These are phyloP conservation scores for Coleophora deauratella DNA, from an alignment of 2,888 invertebrate genomes.

Conservation along the genomic window DNA sequence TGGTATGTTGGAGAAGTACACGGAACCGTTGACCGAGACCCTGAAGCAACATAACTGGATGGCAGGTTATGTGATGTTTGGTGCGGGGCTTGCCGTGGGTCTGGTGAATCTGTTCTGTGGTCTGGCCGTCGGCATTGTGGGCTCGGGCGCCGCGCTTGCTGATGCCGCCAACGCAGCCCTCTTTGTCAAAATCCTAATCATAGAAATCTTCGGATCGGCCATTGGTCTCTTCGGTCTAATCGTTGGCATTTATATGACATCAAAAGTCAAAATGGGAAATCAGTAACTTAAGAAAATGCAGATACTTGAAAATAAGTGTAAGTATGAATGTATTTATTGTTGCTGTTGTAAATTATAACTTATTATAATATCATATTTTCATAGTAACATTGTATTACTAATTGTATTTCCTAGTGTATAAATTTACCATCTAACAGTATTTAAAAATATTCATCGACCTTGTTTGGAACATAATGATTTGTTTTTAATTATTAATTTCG, in stretches of 20 bases:
- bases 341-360: slow-evolving; percentile 13
- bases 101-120: slow-evolving; percentile 97
- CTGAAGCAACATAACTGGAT: slow-evolving; percentile 81
- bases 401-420: too few species aligned
- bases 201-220: slow-evolving; percentile 99
- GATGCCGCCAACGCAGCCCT: slow-evolving; percentile 97
- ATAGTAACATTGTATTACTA: slow-evolving; percentile 4
- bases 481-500: too few species aligned
- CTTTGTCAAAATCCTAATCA: slow-evolving; percentile 98
- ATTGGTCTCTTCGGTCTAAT: slow-evolving; percentile 99
- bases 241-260: slow-evolving; percentile 96
- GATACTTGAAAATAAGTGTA: slow-evolving; percentile 57
- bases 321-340: slow-evolving; percentile 34
- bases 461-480: too few species aligned
- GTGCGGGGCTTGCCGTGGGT: slow-evolving; percentile 95
- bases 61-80: slow-evolving; percentile 96
- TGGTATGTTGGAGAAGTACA: slow-evolving; percentile 81
- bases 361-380: slow-evolving; percentile 11
- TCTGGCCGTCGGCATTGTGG: slow-evolving; percentile 96
- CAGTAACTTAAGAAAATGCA: slow-evolving; percentile 57
- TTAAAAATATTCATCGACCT: too few species aligned
- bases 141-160: slow-evolving; percentile 97
- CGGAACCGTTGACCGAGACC: slow-evolving; percentile 43
- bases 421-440: too few species aligned
- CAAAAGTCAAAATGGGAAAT: slow-evolving; percentile 86